phyloP scores from a whole-genome alignment of 2,888 invertebrate species.

The Melanostoma mellinum region DNA sequence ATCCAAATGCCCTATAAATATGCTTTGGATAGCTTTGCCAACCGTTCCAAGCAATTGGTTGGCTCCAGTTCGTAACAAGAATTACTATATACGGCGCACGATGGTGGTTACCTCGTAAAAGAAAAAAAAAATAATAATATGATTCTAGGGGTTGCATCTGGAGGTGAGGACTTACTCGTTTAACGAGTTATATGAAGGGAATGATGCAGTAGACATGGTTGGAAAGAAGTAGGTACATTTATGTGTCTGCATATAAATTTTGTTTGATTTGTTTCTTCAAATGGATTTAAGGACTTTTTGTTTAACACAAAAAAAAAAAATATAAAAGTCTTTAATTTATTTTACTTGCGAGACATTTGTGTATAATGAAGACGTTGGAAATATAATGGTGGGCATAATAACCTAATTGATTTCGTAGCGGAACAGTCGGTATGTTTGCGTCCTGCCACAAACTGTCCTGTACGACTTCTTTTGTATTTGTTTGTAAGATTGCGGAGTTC shows the following conservation, averaged over 20 bases:
- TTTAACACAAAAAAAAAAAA: no score
- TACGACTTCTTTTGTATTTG: no score
- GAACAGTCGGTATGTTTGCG: no score
- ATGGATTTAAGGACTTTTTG: background rate
- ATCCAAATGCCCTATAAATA: constrained; percentile 75
- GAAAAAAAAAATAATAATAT: background rate
- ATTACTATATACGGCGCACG: constrained; percentile 8
- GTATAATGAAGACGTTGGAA: no score
- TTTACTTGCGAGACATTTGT: no score
- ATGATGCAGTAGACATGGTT: constrained; percentile 4
- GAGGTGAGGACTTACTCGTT: background rate
- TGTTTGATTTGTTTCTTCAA: constrained; percentile 4
- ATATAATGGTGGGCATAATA: no score
- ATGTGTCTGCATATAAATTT: background rate
- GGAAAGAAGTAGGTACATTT: background rate
- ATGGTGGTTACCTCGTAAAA: constrained; percentile 34
- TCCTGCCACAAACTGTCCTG: no score
- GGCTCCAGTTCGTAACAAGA: constrained; percentile 53
- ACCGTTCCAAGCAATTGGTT: constrained; percentile 65
- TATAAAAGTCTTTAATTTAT: no score
- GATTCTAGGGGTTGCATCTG: no score
- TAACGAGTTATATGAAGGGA: background rate
- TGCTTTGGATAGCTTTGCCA: constrained; percentile 69
- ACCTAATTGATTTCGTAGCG: no score
- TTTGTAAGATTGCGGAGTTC: no score